These are phyloP conservation scores for Solenopsis fugax DNA, from an alignment of 1,140 invertebrate genomes.

Conservation along the genomic window DNA sequence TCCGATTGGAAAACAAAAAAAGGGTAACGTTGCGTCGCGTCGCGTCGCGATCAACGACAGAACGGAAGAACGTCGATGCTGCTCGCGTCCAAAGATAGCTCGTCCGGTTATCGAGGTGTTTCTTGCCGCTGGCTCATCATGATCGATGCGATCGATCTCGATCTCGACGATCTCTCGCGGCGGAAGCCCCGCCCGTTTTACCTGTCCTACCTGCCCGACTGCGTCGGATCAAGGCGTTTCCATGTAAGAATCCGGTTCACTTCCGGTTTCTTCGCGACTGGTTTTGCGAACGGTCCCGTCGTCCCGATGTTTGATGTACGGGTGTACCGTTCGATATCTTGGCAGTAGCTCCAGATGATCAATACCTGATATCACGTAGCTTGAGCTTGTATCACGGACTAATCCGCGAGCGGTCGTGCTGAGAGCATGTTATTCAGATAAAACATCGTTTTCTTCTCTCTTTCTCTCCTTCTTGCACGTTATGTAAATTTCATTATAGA, in stretches of 20 bases:
- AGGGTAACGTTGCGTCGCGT: not conserved
- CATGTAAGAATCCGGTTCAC: slow-evolving; percentile 48
- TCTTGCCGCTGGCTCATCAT: slow-evolving; percentile 55
- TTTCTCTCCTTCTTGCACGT: not conserved
- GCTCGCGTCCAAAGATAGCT: not conserved
- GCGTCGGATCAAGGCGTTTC: slow-evolving; percentile 50
- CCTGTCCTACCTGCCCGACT: slow-evolving; percentile 60
- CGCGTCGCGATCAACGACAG: not conserved
- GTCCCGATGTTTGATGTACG: slow-evolving; percentile 3
- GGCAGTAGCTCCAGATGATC: slow-evolving; percentile 10
- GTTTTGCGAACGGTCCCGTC: slow-evolving; percentile 29
- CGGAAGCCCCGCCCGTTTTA: slow-evolving; percentile 75
- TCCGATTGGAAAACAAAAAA: slow-evolving; percentile 9
- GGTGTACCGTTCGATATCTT: slow-evolving; percentile 18
- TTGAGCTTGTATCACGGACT: slow-evolving; percentile 14
- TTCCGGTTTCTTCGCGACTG: slow-evolving; percentile 69
- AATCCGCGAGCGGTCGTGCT: not conserved
- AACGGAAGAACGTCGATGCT: not conserved
- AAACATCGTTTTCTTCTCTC: slow-evolving; percentile 21
- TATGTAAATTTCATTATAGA: slow-evolving; percentile 17
- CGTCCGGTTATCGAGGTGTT: slow-evolving; percentile 58
- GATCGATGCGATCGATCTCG: slow-evolving; percentile 64
- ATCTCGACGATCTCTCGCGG: slow-evolving; percentile 66
- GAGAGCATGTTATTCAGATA: not conserved
- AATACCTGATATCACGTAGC: slow-evolving; percentile 16